A percentile compares a stretch with the other conserved stretches of the same genome.
These are phyloP conservation scores for Hiodon alosoides DNA, from an alignment of 2,113 vertebrate species.

Conservation along the genomic window DNA sequence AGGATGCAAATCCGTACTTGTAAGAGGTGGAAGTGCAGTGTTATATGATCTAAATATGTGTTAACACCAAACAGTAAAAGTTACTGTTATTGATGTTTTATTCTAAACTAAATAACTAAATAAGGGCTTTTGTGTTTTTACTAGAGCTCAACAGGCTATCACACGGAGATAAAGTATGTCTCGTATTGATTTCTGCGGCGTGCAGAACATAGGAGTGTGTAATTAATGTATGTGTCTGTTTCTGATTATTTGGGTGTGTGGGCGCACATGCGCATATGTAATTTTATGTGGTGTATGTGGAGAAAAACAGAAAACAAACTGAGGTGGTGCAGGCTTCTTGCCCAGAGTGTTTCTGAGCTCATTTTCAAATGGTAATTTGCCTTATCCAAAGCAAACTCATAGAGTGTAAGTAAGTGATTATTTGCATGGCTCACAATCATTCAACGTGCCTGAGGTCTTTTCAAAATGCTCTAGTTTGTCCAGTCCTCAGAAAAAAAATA, in stretches of 20 bases:
- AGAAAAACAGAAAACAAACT: slow-evolving; percentile 53
- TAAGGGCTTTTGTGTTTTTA: not conserved
- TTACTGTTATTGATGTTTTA: too few species aligned
- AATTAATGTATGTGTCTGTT: slow-evolving; percentile 1
- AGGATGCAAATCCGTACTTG: too few species aligned
- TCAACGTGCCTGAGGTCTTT: slow-evolving; percentile 79
- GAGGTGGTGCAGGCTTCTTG: slow-evolving; percentile 76
- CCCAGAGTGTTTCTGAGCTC: slow-evolving; percentile 88
- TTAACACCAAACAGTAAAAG: too few species aligned
- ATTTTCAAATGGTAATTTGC: slow-evolving; percentile 98
- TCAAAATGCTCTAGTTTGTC: slow-evolving; percentile 86
- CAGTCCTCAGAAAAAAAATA: slow-evolving; percentile 64
- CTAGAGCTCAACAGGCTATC: not conserved
- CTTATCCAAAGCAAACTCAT: slow-evolving; percentile 89
- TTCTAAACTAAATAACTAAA: not conserved
- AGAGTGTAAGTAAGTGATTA: slow-evolving; percentile 97
- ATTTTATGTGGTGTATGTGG: slow-evolving; percentile 19
- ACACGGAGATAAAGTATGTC: slow-evolving; percentile 22
- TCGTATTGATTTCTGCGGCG: slow-evolving; percentile 14
- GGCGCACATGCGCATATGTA: slow-evolving; percentile 29
- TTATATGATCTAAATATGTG: too few species aligned
- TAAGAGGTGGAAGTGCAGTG: too few species aligned
- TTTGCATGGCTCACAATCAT: slow-evolving; percentile 96
- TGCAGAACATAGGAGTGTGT: not conserved
- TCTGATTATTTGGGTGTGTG: slow-evolving; percentile 16